Base-by-base conservation (phyloP, 2,888 invertebrate genomes). In the Mimumesa dahlbomi region DNA sequence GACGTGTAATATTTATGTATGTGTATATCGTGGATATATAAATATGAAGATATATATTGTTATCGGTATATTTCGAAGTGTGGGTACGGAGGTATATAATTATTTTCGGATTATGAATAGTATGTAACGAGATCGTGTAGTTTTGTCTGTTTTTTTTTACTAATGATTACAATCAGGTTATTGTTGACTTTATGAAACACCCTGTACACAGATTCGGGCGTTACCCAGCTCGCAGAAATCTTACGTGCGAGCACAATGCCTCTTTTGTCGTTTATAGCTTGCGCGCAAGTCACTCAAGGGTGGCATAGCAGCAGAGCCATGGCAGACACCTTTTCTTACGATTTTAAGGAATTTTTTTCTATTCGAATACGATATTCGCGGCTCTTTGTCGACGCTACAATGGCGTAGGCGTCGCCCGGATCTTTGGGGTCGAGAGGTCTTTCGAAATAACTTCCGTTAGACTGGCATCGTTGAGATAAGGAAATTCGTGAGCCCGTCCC, bases 201-300 rank as follows among this genome's bases (percentile, higher is more conserved):
- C n/a, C n/a, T n/a, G n/a, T 14, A 38, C 29, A 31, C 54, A n/a
- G 38, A 62, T 62, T 52, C 46, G 45, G 64, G 61, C 58, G 65
- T 65, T 56, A 64, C 53, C 56, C 46, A 36, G 18, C 66, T 49
- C 64, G 77, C 42, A 50, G 78, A 77, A 74, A 69, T 81, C 78
- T 81, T 78, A 75, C 71, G 75, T 74, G 65, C 61, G 48, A 50
- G 64, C 49, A 79, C 78, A 79, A 79, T 79, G 71, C 59, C 58
- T 46, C 78, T 68, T 79, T 79, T 79, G 78, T 79, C 78, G 69
- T 64, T 48, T 59, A 56, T 66, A 74, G 66, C 63, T 56, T 53
- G 50, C 62, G 59, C 58, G 64, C 72, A 48, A 71, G 78, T 68
- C 68, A 68, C 59, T 46, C 48, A 49, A 36, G 31, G 57, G 50